Evolutionary conservation across 2,113 vertebrate species (phyloP).

Genomic region (Tenrec ecaudatus): DNA sequence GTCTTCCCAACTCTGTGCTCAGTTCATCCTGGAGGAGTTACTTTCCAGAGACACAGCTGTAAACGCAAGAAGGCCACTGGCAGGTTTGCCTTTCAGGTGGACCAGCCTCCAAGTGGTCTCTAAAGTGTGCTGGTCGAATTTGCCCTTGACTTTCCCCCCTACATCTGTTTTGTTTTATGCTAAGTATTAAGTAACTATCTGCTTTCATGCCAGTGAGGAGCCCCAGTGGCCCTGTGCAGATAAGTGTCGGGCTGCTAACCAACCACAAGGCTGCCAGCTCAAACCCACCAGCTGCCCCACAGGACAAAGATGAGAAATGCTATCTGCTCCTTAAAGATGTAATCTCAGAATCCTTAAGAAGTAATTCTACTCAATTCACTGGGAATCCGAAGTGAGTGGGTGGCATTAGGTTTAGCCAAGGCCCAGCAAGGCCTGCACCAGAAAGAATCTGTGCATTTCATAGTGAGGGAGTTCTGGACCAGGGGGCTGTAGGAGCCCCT

Average conservation of each 20-base stretch:
- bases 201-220: neutral
- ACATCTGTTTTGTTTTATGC: conserved; percentile 5
- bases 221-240: too few relatives aligned
- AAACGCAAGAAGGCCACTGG: neutral
- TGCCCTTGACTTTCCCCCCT: conserved; percentile 25
- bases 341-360: too few relatives aligned
- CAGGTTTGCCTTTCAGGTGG: neutral
- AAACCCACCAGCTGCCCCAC: too few relatives aligned
- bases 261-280: too few relatives aligned
- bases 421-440: neutral
- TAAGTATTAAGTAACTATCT: conserved; percentile 2
- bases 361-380: too few relatives aligned
- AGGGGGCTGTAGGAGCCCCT: neutral
- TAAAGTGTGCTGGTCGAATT: neutral
- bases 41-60: neutral
- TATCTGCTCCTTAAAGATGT: too few relatives aligned
- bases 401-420: too few relatives aligned
- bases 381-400: too few relatives aligned
- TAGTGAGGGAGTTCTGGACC: conserved; percentile 24
- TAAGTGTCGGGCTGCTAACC: too few relatives aligned
- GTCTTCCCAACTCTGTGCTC: neutral
- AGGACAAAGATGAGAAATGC: too few relatives aligned
- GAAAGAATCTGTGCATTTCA: neutral
- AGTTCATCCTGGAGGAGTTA: neutral
- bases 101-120: neutral